phyloP scores from a whole-genome alignment of 2,113 vertebrate genomes.

The Antigone vipio region DNA sequence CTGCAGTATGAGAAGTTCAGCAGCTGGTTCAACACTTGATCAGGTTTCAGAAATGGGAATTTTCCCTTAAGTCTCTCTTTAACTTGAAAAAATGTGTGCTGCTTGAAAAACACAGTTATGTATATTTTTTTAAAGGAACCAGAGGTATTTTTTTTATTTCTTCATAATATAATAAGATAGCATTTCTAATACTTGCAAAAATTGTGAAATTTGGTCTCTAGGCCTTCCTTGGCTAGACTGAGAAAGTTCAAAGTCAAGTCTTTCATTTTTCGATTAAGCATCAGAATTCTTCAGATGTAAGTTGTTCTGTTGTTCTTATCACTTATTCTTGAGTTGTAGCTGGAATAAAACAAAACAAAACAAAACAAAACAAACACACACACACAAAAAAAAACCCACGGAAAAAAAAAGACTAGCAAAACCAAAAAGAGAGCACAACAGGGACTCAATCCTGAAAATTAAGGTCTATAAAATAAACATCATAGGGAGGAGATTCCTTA shows the following conservation, averaged over 20 bases:
- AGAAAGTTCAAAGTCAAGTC: not conserved
- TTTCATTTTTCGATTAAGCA: not conserved
- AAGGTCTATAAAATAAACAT: not conserved
- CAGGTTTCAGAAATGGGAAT: constrained; percentile 18
- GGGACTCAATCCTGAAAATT: not conserved
- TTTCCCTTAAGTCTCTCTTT: not conserved
- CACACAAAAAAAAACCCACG: not conserved
- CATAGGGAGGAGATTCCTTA: not conserved
- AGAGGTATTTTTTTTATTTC: not conserved
- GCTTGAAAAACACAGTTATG: not conserved
- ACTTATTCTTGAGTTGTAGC: not conserved
- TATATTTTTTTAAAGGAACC: not conserved
- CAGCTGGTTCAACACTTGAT: constrained; percentile 18
- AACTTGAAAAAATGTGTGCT: not conserved
- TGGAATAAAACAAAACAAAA: not conserved
- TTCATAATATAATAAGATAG: not conserved
- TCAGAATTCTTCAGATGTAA: not conserved
- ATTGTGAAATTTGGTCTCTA: not conserved
- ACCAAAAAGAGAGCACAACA: not conserved
- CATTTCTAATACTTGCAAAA: not conserved
- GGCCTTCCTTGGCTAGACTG: not conserved
- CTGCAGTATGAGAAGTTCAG: not conserved
- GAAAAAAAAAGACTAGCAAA: not conserved
- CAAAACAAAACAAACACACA: not conserved
- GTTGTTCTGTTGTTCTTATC: not conserved